These are phyloP conservation scores for Oasisia sp. DNA, from an alignment of 2,888 invertebrate genomes.

Conservation along the genomic window DNA sequence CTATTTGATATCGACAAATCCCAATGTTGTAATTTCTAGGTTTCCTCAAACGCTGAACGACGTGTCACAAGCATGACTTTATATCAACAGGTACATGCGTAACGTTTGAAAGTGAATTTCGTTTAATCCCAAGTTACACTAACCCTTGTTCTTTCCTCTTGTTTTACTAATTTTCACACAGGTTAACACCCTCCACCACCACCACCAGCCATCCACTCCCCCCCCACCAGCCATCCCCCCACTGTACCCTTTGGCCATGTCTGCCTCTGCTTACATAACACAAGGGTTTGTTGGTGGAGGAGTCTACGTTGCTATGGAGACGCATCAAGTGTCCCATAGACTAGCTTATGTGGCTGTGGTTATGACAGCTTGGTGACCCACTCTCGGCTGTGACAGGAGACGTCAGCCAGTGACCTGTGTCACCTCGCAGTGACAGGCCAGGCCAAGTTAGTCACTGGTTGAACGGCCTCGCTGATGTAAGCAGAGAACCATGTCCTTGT, in stretches of 20 bases:
- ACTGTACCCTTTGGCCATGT: neutral
- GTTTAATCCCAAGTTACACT: neutral
- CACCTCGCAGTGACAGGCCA: neutral
- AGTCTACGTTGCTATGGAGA: neutral
- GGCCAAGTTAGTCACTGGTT: neutral
- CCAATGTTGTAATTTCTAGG: neutral
- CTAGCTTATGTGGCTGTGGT: neutral
- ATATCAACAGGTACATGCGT: neutral
- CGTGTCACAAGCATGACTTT: neutral
- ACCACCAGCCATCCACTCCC: neutral
- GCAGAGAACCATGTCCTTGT: neutral
- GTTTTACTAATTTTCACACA: neutral
- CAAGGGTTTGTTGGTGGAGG: neutral
- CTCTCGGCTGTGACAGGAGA: neutral
- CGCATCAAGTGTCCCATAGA: neutral
- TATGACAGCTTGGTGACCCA: constrained; percentile 13
- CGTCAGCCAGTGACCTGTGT: neutral
- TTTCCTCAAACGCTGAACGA: neutral
- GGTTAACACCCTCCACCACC: neutral
- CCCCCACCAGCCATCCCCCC: neutral
- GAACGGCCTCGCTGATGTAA: neutral
- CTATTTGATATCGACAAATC: too few species aligned
- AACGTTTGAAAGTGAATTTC: neutral
- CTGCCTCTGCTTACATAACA: constrained; percentile 9
- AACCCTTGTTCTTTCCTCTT: neutral